Percentiles rank a stretch among this genome's conserved stretches.
These are phyloP conservation scores for Tinamus major DNA, from an alignment of 2,797 vertebrate species.

Conservation along the genomic window DNA sequence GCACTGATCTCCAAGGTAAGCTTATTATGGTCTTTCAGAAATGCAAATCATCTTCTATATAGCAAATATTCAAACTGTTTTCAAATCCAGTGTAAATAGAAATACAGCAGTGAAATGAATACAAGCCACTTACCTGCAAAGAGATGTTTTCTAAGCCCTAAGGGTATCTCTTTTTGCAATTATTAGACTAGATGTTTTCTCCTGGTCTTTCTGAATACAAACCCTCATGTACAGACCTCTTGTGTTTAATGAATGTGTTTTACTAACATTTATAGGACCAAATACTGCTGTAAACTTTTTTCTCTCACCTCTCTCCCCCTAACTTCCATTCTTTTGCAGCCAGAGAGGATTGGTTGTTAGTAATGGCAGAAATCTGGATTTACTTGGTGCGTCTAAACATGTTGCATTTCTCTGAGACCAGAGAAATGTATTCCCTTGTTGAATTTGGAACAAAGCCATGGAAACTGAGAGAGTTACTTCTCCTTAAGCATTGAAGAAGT, in stretches of 20 bases:
- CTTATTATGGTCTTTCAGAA: not conserved
- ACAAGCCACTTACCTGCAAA: not conserved
- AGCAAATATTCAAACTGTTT: not conserved
- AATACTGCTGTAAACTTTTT: not conserved
- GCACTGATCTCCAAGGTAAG: not conserved
- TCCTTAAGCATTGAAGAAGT: slow-evolving; percentile 13
- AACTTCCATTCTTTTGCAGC: not conserved
- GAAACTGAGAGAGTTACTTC: not conserved
- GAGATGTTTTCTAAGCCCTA: not conserved
- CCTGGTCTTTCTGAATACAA: not conserved
- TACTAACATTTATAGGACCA: not conserved
- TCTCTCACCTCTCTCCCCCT: not conserved
- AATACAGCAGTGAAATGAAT: not conserved
- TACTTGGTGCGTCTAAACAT: not conserved
- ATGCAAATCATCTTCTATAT: not conserved
- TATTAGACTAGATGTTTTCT: not conserved
- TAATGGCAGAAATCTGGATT: not conserved
- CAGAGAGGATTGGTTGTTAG: rapidly evolving
- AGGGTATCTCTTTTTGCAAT: not conserved
- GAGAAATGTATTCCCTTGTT: not conserved
- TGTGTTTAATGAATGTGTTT: not conserved
- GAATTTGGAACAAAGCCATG: not conserved
- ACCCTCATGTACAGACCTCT: not conserved
- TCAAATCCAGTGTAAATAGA: not conserved
- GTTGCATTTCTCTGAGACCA: not conserved